Evolutionary conservation across 2,888 invertebrate genomes (phyloP), one percentile per base, ranked within the genome.

Genomic region (Trichopria drosophilae): DNA sequence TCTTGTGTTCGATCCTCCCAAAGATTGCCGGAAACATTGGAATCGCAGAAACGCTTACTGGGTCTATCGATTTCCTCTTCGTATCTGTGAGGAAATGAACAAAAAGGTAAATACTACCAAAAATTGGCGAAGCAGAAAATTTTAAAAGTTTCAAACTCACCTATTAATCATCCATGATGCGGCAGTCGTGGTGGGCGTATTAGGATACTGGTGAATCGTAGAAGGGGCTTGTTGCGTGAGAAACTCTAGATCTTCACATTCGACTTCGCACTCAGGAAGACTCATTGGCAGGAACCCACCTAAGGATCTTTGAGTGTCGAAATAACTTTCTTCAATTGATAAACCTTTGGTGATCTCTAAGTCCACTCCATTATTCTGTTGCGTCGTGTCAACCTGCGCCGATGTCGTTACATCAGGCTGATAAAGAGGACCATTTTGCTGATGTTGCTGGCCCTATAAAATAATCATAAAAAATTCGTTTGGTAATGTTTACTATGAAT

Each of bases 221-320:
- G 31, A 2, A 2, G 15, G 3, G 0, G 28, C 10, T 12, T 37
- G 57, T 37, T 5, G 58, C 22, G 16, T 24, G 41, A 7, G 31
- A 56, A 52, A 47, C 59, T 90, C 90, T 31, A 90, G 72, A 67
- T 90, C 90, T 43, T 81, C 81, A 51, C 80, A 81, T 52, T 86
- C 85, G 6, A 85, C 80, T 2, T 82, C 77, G 13, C 82, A 83
- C 52, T 84, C 85, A 28, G 80, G 71, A 29, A 60, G 70, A 62
- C 58, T 77, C 64, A 69, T 46, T 2, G 71, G 70, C 13, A 74
- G 55, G 40, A 67, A 54, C 22, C 66, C 64, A 12, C 55, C 65
- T 12, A 73, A 41, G 1, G 62, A 55, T 1, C 61, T 62, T 6
- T 72, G 60, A 13, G 63, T 65, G 20, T 62, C 62, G 13, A 72